Percentiles rank a stretch among this genome's conserved stretches.
These are phyloP conservation scores for Actias luna DNA, from an alignment of 2,888 invertebrate genomes.

Conservation along the genomic window DNA sequence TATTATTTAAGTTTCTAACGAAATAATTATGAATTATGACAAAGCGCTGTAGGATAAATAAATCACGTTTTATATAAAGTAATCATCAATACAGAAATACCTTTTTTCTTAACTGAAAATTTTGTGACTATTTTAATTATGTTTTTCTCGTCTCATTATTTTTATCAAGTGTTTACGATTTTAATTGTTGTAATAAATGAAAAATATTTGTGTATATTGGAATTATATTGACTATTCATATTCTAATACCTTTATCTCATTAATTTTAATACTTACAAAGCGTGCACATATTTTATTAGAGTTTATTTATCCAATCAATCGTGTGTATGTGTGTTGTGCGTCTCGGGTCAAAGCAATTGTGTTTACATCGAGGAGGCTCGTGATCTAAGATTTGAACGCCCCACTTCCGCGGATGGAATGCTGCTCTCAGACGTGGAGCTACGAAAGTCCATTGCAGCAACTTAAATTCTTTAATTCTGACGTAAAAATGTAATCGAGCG, in stretches of 20 bases:
- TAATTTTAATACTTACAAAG: background rate
- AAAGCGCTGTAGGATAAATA: too few relatives aligned
- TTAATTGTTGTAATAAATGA: background rate
- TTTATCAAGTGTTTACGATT: too few relatives aligned
- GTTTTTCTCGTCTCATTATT: too few relatives aligned
- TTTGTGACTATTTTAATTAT: too few relatives aligned
- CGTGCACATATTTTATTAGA: slow-evolving; percentile 7
- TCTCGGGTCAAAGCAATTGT: slow-evolving; percentile 34
- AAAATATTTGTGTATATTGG: background rate
- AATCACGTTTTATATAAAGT: too few relatives aligned
- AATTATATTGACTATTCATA: background rate
- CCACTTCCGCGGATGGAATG: slow-evolving; percentile 55
- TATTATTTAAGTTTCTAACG: too few relatives aligned
- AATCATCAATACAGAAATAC: too few relatives aligned
- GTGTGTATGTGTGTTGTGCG: slow-evolving; percentile 26
- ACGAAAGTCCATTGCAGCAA: slow-evolving; percentile 9
- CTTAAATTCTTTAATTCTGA: background rate
- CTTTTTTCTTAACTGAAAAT: too few relatives aligned
- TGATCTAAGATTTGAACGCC: slow-evolving; percentile 71
- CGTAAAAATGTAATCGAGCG: background rate
- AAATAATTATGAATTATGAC: too few relatives aligned
- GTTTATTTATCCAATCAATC: slow-evolving; percentile 10
- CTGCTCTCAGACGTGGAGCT: slow-evolving; percentile 15
- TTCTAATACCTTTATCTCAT: background rate
- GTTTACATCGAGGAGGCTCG: slow-evolving; percentile 44